A percentile compares a stretch with the other conserved stretches of the same genome.
phyloP scores from a whole-genome alignment of 2,888 invertebrate genomes.

The Paralinhomoeus sp. region DNA sequence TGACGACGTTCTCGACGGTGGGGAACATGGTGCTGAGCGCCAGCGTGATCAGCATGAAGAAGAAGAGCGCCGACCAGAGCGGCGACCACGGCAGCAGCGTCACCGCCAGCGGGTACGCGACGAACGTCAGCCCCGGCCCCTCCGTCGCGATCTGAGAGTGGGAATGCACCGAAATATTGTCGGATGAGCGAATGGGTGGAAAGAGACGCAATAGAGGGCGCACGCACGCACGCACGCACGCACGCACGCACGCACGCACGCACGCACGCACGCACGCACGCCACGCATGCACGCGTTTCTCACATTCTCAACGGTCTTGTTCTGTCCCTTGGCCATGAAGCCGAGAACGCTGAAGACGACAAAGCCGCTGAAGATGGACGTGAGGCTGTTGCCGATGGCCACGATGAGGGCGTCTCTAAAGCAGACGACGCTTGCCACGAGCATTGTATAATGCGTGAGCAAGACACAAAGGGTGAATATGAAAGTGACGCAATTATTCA shows the following conservation, averaged over 20 bases:
- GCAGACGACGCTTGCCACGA: too few species aligned
- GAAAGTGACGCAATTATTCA: too few species aligned
- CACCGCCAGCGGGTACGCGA: conserved; percentile 7
- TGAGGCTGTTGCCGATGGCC: conserved; percentile 6
- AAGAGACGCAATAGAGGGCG: too few species aligned
- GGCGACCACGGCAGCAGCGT: conserved; percentile 5
- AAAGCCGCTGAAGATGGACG: conserved; percentile 7
- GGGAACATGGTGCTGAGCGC: conserved; percentile 8
- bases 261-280: too few species aligned
- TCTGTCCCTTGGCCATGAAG: conserved; percentile 6
- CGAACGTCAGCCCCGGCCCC: conserved; percentile 8
- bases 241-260: too few species aligned
- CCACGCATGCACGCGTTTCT: too few species aligned
- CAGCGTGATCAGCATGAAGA: conserved; percentile 7
- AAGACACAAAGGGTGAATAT: too few species aligned
- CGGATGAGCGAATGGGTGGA: too few species aligned
- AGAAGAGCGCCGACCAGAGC: conserved; percentile 6
- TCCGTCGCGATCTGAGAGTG: conserved; percentile 4
- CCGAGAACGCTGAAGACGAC: conserved; percentile 8
- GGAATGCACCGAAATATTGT: too few species aligned
- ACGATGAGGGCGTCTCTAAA: conserved; percentile 8
- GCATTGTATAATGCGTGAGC: too few species aligned
- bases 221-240: too few species aligned
- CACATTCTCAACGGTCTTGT: conserved; percentile 5
- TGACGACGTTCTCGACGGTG: conserved; percentile 6